Evolutionary conservation across 2,888 invertebrate species (phyloP), one percentile per base, ranked within the genome.

Genomic region (Netelia virgata): DNA sequence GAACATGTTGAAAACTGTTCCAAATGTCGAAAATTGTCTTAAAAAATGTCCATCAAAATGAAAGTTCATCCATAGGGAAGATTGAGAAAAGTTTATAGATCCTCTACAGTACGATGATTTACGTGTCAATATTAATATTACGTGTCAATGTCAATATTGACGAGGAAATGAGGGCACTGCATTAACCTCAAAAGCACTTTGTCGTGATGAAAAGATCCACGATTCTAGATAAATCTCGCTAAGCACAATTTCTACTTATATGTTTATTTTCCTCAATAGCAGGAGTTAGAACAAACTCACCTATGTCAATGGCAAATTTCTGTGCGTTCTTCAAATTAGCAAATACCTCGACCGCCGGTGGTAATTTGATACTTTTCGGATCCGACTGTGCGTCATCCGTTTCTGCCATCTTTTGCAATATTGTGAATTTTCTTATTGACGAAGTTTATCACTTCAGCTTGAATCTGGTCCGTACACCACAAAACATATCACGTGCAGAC

Each of bases 251-350:
- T 18, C 18, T 57, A 16, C n/a, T 53, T 47, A 14, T 47, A 14
- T 47, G 3, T 61, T 61, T 61, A n/a, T 18, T 20, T 61, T 36
- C 18, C 36, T 41, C 14, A 14, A 74, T 1, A 18, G 11, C 1
- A 41, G 16, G 59, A n/a, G 14, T 36, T 61, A 1, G 6, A 16
- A 72, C 14, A 18, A 72, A 88, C 93, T 90, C 92, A 96, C 96
- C 96, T 83, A 96, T 96, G 90, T 96, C 96, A 80, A 96, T 95
- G 0, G 96, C 96, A 92, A 96, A 96, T 88, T 95, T 94, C 87
- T 95, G 95, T 23, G 96, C 96, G 92, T 96, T 95, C 88, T 95
- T 95, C 76, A 96, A 92, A 93, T 96, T 96, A 63, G 95, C 94
- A 90, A 96, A 96, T 28, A 95, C 94, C 89, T 95, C 94, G 76